Evolutionary conservation across 2,113 vertebrate species (phyloP).

Genomic region (Callocephalon fimbriatum): DNA sequence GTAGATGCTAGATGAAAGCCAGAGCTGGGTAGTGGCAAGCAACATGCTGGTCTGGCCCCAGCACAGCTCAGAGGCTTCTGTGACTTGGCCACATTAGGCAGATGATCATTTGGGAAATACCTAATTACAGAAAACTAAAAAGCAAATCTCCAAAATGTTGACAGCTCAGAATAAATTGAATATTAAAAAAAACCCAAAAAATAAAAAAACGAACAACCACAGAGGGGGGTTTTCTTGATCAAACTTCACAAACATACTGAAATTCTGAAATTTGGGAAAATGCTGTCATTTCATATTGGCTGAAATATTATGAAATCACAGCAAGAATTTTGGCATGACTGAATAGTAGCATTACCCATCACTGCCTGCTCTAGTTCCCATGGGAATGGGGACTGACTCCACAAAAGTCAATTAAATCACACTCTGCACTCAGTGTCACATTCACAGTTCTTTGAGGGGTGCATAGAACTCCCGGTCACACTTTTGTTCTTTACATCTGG

Average conservation of each 20-base stretch:
- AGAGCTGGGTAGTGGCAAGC: not conserved
- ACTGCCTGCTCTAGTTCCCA: not conserved
- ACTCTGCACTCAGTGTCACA: not conserved
- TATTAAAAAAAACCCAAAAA: too few species aligned
- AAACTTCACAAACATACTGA: not conserved
- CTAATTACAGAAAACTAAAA: not conserved
- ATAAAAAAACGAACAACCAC: not conserved
- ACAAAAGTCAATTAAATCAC: not conserved
- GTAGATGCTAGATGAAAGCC: not conserved
- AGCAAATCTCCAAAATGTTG: not conserved
- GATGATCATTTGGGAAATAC: not conserved
- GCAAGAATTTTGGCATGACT: not conserved
- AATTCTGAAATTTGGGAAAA: not conserved
- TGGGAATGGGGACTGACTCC: not conserved
- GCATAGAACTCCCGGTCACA: not conserved
- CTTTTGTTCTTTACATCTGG: not conserved
- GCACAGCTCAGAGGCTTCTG: not conserved
- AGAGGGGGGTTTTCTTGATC: accelerated
- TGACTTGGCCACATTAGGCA: not conserved
- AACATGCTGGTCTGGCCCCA: not conserved
- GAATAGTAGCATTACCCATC: not conserved
- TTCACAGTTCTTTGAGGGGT: not conserved
- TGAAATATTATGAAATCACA: not conserved
- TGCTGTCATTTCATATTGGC: not conserved
- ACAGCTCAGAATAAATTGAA: not conserved